Conservation (phyloP, 2,113 vertebrate genomes). For the Scopus umbretta region DNA sequence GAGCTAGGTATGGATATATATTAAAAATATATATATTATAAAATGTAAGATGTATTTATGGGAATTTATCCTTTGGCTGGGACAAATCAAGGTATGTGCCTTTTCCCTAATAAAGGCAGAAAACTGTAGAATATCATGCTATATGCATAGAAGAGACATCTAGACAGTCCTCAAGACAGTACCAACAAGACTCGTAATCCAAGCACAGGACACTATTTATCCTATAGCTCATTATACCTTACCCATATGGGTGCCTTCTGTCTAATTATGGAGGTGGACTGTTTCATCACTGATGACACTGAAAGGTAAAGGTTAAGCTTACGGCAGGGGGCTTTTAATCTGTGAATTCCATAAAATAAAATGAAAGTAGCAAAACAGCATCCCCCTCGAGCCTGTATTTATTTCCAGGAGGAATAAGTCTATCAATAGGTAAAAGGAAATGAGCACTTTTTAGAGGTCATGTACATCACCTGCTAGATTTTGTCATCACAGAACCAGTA, state of each 20-base stretch:
- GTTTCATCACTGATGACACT: not conserved
- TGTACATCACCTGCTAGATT: not conserved
- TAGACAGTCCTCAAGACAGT: not conserved
- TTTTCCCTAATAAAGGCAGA: not conserved
- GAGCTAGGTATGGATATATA: not conserved
- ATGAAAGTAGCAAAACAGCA: not conserved
- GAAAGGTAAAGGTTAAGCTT: not conserved
- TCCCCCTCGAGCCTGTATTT: not conserved
- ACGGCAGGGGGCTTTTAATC: not conserved
- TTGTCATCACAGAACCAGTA: not conserved
- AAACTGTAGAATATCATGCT: not conserved
- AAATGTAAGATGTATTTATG: not conserved
- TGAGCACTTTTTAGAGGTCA: not conserved
- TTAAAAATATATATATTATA: no score
- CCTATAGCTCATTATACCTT: not conserved
- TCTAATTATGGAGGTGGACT: not conserved
- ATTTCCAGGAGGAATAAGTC: not conserved
- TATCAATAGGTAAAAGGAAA: not conserved
- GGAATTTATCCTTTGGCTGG: not conserved
- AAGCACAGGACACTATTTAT: not conserved
- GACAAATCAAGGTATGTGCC: not conserved
- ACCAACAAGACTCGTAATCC: not conserved
- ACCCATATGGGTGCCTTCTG: not conserved
- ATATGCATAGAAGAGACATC: not conserved
- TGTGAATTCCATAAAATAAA: not conserved